phyloP scores from a whole-genome alignment of 2,888 invertebrate species.

The Drosophila subquinaria region DNA sequence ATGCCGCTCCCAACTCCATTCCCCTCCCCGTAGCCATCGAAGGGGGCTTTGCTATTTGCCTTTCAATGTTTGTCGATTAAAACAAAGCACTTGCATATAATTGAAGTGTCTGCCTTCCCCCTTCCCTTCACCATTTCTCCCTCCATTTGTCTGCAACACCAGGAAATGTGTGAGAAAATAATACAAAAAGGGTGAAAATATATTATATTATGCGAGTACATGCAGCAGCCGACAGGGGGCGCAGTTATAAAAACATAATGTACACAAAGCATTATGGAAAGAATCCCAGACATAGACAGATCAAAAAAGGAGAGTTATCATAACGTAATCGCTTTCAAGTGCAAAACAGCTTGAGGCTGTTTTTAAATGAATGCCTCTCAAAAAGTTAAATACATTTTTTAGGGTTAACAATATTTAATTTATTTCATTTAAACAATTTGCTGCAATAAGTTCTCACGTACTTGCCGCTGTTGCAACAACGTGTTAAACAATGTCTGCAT shows the following conservation, averaged over 20 bases:
- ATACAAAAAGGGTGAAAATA: constrained; percentile 55
- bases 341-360: constrained; percentile 23
- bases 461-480: constrained; percentile 35
- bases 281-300: constrained; percentile 26
- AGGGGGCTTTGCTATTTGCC: constrained; percentile 44
- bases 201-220: constrained; percentile 68
- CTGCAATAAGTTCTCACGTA: constrained; percentile 9
- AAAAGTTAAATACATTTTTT: background rate
- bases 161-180: constrained; percentile 54
- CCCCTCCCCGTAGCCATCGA: background rate
- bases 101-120: constrained; percentile 60
- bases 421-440: constrained; percentile 3
- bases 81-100: constrained; percentile 75
- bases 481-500: constrained; percentile 18
- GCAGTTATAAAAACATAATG: constrained; percentile 37
- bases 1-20: background rate
- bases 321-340: constrained; percentile 19
- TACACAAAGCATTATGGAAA: constrained; percentile 39
- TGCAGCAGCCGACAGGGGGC: constrained; percentile 53
- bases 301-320: constrained; percentile 5
- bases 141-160: constrained; percentile 1
- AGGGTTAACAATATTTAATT: constrained; percentile 1
- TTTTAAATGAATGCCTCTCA: background rate
- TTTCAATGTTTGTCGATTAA: constrained; percentile 71
- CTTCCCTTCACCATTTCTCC: background rate